Conservation (phyloP, 2,888 invertebrate species). For the Leptinotarsa tumamoca region DNA sequence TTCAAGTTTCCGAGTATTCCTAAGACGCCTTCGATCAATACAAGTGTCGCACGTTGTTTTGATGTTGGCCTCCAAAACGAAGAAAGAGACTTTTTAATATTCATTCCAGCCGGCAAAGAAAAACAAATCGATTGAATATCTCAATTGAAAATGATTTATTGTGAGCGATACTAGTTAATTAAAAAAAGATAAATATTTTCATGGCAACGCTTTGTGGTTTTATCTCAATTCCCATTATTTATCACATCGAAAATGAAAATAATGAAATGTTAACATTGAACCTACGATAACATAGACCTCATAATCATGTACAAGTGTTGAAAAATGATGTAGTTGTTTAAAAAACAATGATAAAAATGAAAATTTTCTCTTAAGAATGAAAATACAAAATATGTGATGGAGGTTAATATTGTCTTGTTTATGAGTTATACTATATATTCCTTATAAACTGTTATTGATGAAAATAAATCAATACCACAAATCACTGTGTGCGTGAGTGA, state of each 20-base stretch:
- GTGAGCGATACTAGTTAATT: constrained; percentile 21
- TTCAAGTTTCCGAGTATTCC: constrained; percentile 37
- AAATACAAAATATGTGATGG: too few relatives aligned
- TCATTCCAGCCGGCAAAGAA: neutral
- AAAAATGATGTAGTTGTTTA: neutral
- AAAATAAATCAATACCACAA: too few relatives aligned
- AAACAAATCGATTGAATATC: constrained; percentile 7
- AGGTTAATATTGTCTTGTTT: too few relatives aligned
- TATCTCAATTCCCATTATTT: constrained; percentile 17
- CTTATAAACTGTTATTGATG: too few relatives aligned
- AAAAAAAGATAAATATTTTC: constrained; percentile 11
- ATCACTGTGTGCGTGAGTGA: too few relatives aligned
- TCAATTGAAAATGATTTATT: constrained; percentile 15
- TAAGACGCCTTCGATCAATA: constrained; percentile 50
- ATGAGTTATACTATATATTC: too few relatives aligned
- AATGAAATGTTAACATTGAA: constrained; percentile 27
- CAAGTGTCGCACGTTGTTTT: constrained; percentile 16
- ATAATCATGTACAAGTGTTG: neutral
- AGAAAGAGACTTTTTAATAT: neutral
- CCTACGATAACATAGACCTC: constrained; percentile 17
- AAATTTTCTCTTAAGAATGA: too few relatives aligned
- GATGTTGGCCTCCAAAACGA: neutral
- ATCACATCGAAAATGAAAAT: constrained; percentile 8
- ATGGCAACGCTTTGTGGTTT: constrained; percentile 16
- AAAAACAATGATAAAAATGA: neutral